These are phyloP conservation scores for Pollicipes pollicipes DNA, from an alignment of 1,140 invertebrate genomes.

Conservation along the genomic window DNA sequence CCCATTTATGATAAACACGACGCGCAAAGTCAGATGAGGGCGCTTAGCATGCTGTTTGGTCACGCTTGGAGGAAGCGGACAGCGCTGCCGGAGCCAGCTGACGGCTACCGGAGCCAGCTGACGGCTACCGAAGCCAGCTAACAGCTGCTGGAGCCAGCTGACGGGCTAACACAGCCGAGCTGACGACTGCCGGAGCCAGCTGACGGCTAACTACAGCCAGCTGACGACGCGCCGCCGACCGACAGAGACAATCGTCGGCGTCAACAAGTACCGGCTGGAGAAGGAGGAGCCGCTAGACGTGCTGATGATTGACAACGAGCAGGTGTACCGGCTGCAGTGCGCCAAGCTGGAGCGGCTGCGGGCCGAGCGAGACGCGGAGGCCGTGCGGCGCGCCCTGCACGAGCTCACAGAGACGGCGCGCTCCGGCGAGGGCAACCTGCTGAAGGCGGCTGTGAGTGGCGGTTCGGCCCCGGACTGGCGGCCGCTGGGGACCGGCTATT, in stretches of 20 bases:
- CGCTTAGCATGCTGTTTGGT: no score
- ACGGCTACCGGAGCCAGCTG: no score
- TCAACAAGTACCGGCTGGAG: slow-evolving; percentile 39
- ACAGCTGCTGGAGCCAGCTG: no score
- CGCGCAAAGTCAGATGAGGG: no score
- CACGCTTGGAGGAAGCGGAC: no score
- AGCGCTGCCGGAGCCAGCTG: no score
- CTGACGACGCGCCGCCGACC: slow-evolving; percentile 6
- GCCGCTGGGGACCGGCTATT: slow-evolving; percentile 17
- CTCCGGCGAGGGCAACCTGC: slow-evolving; percentile 33
- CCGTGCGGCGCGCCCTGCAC: slow-evolving; percentile 26
- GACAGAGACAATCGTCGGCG: slow-evolving; percentile 47
- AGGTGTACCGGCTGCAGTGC: slow-evolving; percentile 36
- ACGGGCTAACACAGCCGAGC: no score
- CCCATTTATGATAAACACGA: no score
- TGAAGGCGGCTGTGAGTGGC: slow-evolving; percentile 31
- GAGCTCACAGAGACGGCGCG: slow-evolving; percentile 32
- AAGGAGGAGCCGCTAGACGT: slow-evolving; percentile 37
- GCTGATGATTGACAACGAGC: slow-evolving; percentile 40
- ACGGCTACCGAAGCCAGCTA: no score
- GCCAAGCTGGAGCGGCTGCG: slow-evolving; percentile 28
- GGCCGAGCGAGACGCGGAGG: slow-evolving; percentile 19
- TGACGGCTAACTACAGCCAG: no score
- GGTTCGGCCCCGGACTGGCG: slow-evolving; percentile 31
- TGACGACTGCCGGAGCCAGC: no score